Evolutionary conservation across 2,113 vertebrate species (phyloP).

Genomic region (Ctenomys sociabilis): DNA sequence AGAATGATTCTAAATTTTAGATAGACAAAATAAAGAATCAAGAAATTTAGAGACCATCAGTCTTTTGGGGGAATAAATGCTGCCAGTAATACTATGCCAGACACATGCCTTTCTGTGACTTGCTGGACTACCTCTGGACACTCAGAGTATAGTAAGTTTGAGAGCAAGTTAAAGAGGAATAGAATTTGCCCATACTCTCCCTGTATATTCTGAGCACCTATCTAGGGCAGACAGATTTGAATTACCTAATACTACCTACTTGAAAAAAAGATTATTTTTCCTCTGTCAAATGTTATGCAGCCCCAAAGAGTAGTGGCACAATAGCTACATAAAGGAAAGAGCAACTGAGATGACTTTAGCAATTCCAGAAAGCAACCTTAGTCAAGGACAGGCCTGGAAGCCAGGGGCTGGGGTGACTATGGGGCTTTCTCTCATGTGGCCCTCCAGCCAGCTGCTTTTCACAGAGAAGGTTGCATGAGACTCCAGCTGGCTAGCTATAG

Average conservation of each 20-base stretch:
- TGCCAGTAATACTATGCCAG: not conserved
- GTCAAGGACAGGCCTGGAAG: not conserved
- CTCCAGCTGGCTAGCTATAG: not conserved
- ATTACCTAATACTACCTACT: not conserved
- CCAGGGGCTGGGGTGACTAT: not conserved
- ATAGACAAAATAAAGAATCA: not conserved
- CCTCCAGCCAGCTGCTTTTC: not conserved
- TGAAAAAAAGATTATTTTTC: not conserved
- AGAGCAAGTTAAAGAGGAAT: not conserved
- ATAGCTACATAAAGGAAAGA: not conserved
- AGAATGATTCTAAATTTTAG: not conserved
- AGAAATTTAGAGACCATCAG: not conserved
- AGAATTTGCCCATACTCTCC: not conserved
- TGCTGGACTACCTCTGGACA: not conserved
- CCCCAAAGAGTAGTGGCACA: not conserved
- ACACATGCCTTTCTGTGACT: not conserved
- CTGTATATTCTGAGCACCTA: not conserved
- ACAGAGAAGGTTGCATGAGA: not conserved
- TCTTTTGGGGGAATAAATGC: not conserved
- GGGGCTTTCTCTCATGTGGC: not conserved
- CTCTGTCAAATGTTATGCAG: not conserved
- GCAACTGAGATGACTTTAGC: not conserved
- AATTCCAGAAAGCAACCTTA: not conserved
- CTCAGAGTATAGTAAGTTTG: not conserved
- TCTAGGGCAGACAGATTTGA: not conserved